These are phyloP conservation scores for Ypsolopha sequella DNA, from an alignment of 2,888 invertebrate species.

Conservation along the genomic window DNA sequence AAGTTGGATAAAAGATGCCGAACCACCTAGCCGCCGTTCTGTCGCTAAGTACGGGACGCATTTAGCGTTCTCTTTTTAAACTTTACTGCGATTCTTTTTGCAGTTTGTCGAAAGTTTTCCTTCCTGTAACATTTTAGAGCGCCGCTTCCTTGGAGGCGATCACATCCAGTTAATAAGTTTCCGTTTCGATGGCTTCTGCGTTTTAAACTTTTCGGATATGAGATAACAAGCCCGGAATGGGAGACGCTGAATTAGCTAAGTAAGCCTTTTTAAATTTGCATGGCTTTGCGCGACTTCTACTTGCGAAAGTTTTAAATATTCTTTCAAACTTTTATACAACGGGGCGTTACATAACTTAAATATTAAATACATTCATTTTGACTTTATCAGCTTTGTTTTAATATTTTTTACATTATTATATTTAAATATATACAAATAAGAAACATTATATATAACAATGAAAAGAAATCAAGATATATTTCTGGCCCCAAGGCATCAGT, in stretches of 20 bases:
- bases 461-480: too few relatives aligned
- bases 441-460: too few relatives aligned
- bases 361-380: neutral
- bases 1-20: conserved; percentile 9
- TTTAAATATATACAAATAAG: too few relatives aligned
- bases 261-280: conserved; percentile 19
- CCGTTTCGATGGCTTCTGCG: conserved; percentile 64
- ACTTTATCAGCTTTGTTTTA: too few relatives aligned
- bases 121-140: conserved; percentile 66
- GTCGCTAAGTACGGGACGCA: conserved; percentile 46
- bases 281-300: too few relatives aligned
- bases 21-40: neutral
- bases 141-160: conserved; percentile 59
- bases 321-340: neutral
- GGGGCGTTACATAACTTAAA: neutral
- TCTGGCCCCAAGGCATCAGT: too few relatives aligned
- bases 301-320: neutral
- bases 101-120: conserved; percentile 58
- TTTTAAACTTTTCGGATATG: conserved; percentile 70
- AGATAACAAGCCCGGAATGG: conserved; percentile 67
- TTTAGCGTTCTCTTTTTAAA: conserved; percentile 64
- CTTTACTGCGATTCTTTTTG: conserved; percentile 57
- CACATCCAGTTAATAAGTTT: conserved; percentile 71
- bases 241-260: conserved; percentile 63
- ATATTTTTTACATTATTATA: too few relatives aligned